These are phyloP conservation scores for Nematopogon swammerdamellus DNA, from an alignment of 2,888 invertebrate species.

Conservation along the genomic window DNA sequence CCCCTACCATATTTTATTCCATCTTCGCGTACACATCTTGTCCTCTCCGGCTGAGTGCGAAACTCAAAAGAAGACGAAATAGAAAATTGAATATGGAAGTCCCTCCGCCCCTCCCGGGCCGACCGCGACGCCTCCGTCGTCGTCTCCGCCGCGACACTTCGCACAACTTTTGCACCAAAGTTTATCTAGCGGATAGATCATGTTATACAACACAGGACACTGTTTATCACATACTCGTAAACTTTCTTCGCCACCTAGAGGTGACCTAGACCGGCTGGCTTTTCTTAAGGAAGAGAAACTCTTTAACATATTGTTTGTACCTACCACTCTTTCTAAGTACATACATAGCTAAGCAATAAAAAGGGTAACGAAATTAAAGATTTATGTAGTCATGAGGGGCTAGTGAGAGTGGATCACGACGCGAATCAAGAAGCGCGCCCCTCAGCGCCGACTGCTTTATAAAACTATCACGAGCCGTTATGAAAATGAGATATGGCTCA, in stretches of 20 bases:
- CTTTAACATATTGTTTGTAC: too few species aligned
- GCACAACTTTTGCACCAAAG: conserved; percentile 12
- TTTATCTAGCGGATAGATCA: conserved; percentile 13
- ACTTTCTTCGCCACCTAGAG: conserved; percentile 4
- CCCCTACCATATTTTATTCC: neutral
- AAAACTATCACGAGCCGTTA: conserved; percentile 15
- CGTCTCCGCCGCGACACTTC: conserved; percentile 1
- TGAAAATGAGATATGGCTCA: conserved; percentile 39
- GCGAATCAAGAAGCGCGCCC: neutral
- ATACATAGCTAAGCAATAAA: too few species aligned
- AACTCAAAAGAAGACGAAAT: conserved; percentile 1
- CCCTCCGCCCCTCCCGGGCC: neutral
- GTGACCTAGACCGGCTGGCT: too few species aligned
- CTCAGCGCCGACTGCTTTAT: neutral
- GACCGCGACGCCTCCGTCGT: neutral
- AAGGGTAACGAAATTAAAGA: too few species aligned
- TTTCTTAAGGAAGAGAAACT: too few species aligned
- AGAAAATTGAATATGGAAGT: conserved; percentile 1
- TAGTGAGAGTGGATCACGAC: too few species aligned
- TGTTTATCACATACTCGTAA: conserved; percentile 14
- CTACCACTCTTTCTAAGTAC: too few species aligned
- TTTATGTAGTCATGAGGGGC: too few species aligned
- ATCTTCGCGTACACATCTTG: neutral
- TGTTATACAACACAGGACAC: conserved; percentile 11
- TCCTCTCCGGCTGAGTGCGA: neutral